Base-by-base conservation (phyloP, 1,140 invertebrate species). In the Chironomus striatipennis region DNA sequence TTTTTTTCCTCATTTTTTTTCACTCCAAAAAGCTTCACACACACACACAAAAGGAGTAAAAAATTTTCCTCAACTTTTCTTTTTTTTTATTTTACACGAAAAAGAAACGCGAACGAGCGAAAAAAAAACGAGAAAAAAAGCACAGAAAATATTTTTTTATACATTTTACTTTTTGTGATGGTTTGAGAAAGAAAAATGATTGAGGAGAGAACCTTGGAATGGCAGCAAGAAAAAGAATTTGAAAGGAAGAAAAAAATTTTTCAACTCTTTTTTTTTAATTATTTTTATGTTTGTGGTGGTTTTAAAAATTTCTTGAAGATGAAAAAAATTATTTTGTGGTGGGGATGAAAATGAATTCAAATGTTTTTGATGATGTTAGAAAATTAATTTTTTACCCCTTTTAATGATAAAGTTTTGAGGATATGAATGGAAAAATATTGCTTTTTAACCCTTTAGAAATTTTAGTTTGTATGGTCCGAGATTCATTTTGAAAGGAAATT, bases 101-200 rank as follows among this genome's bases (percentile, higher is more conserved):
- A 34, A 34, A 34, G 24, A 34, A 34, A 34, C 24, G 47, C 43
- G 15, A 34, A 34, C 24, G 24, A 34, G 24, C 24, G 24, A 34
- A 5, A 34, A 5, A 34, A 47, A 47, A 47, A 15, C 47, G 47
- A 57, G 47, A 57, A 57, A 57, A 57, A 57, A 47, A 47, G 43
- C 47, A 57, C 12, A 57, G 8, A n/a, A 15, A 57, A 57, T 12
- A 57, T 34, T 34, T 34, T 34, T n/a, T n/a, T n/a, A n/a, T n/a
- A n/a, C n/a, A 34, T 34, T 34, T 34, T n/a, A 57, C 47, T 5
- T 57, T 57, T 57, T 57, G 47, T n/a, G n/a, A 57, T 57, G 47
- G 47, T 57, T 57, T 57, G 47, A 57, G 47, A 57, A 57, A 57
- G 47, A 57, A 57, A 57, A 57, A 57, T 57, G 47, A 57, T 57